Evolutionary conservation across 2,113 vertebrate species (phyloP).

Genomic region (Salvelinus namaycush): DNA sequence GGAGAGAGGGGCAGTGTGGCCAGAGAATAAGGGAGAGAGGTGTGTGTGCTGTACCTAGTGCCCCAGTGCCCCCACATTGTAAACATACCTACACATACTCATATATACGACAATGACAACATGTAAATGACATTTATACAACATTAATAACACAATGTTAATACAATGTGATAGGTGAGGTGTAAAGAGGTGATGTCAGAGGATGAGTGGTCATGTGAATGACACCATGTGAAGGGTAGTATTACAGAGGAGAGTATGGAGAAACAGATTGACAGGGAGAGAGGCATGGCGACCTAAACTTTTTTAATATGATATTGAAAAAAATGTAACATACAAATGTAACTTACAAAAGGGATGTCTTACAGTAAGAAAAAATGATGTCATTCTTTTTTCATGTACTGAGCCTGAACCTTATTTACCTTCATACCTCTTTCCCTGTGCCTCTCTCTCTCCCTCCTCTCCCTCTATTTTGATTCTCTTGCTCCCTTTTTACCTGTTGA

Average conservation of each 20-base stretch:
- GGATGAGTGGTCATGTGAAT: neutral
- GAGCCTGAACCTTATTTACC: neutral
- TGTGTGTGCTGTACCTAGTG: conserved; percentile 30
- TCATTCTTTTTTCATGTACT: neutral
- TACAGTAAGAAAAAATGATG: neutral
- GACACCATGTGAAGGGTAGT: too few species aligned
- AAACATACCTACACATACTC: conserved; percentile 42
- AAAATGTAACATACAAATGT: neutral
- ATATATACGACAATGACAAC: conserved; percentile 47
- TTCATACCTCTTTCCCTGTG: conserved; percentile 11
- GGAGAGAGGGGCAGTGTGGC: neutral
- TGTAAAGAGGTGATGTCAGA: conserved; percentile 20
- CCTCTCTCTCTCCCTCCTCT: conserved; percentile 27
- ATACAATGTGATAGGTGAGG: conserved; percentile 21
- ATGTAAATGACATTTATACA: conserved; percentile 27
- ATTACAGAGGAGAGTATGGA: conserved; percentile 10
- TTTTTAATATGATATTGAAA: too few species aligned
- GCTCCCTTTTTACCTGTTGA: conserved; percentile 65
- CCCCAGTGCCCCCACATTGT: conserved; percentile 58
- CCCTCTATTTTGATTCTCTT: conserved; percentile 37
- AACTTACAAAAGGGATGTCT: neutral
- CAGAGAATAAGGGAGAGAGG: too few species aligned
- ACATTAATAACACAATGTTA: conserved; percentile 34
- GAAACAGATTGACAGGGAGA: conserved; percentile 26
- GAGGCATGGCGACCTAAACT: conserved; percentile 25